Evolutionary conservation across 1,140 invertebrate species (phyloP).

Genomic region (Steinernema khuongi): DNA sequence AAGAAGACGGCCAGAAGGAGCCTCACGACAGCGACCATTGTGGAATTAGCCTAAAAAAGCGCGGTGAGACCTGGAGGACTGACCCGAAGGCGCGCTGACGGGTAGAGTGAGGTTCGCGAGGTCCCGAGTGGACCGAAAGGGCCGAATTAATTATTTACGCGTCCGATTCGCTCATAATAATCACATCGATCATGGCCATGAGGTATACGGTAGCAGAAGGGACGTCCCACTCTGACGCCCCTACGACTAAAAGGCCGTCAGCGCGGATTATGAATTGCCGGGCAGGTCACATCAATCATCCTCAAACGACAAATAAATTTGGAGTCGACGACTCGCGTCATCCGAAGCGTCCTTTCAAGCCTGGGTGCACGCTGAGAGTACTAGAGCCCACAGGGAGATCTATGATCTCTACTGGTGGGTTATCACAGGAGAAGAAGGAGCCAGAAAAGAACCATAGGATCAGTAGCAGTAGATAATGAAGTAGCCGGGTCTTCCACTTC

Average conservation of each 20-base stretch:
- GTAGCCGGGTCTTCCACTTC: too few species aligned
- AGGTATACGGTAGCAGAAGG: background rate
- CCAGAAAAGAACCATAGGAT: too few species aligned
- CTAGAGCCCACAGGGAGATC: too few species aligned
- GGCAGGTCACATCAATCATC: background rate
- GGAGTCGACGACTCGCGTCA: too few species aligned
- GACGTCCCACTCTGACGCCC: background rate
- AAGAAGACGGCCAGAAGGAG: background rate
- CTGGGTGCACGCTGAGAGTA: background rate
- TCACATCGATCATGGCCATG: slow-evolving; percentile 3
- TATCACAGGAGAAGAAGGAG: too few species aligned
- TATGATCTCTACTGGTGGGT: too few species aligned
- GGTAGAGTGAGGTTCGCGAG: background rate
- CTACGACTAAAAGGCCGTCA: background rate
- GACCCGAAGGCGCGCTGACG: background rate
- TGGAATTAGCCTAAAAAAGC: background rate
- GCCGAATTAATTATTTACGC: background rate
- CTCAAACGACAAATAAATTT: background rate
- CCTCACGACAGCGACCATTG: slow-evolving; percentile 7
- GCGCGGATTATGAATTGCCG: background rate
- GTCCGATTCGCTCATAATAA: background rate
- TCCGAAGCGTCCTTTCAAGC: background rate
- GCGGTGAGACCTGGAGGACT: background rate
- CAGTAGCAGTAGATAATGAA: too few species aligned
- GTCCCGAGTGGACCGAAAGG: background rate